Conservation (phyloP, 2,797 vertebrate genomes). For the Avahi laniger region DNA sequence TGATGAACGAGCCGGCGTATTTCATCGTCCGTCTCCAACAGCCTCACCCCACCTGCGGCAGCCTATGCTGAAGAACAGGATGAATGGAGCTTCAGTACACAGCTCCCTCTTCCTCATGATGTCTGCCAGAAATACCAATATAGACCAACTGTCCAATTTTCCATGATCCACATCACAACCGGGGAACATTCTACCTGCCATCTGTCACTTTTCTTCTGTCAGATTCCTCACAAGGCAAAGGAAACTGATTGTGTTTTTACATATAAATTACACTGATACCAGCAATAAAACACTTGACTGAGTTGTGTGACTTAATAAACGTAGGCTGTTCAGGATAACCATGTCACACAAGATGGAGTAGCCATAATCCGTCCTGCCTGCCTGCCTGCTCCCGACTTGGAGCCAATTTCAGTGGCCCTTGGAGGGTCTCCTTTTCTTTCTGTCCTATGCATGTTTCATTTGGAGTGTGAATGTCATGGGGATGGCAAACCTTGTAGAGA, state of each 20-base stretch:
- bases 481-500: not conserved
- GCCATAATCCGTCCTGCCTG: slow-evolving; percentile 20
- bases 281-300: slow-evolving; percentile 73
- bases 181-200: slow-evolving; percentile 67
- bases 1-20: not conserved
- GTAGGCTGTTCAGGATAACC: slow-evolving; percentile 20
- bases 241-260: slow-evolving; percentile 73
- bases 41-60: not conserved
- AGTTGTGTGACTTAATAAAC: slow-evolving; percentile 44
- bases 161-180: slow-evolving; percentile 68
- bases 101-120: slow-evolving; percentile 24
- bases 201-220: slow-evolving; percentile 63
- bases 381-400: not conserved
- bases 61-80: slow-evolving; percentile 44
- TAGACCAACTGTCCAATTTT: slow-evolving; percentile 70
- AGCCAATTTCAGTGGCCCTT: not conserved
- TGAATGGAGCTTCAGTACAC: not conserved
- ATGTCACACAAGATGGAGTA: slow-evolving; percentile 39
- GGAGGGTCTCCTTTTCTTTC: not conserved
- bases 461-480: not conserved
- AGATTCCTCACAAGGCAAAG: slow-evolving; percentile 61
- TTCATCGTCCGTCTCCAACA: not conserved
- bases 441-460: not conserved
- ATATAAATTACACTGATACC: slow-evolving; percentile 69
- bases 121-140: slow-evolving; percentile 65